These are phyloP conservation scores for Otocyon megalotis DNA, from an alignment of 2,113 vertebrate species.

Conservation along the genomic window DNA sequence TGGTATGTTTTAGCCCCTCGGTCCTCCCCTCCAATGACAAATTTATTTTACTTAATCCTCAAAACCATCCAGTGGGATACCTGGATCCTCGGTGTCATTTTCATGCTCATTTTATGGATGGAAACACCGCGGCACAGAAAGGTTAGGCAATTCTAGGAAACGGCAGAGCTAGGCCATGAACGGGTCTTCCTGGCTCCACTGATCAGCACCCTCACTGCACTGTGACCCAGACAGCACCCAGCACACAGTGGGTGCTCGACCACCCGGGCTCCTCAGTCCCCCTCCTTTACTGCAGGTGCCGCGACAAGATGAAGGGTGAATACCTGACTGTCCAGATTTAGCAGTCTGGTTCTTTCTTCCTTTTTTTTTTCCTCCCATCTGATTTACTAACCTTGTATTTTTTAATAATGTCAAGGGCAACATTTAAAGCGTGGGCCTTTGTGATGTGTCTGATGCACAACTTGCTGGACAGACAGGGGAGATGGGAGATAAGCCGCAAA, in stretches of 20 bases:
- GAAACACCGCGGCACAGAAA: background rate
- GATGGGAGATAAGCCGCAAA: slow-evolving; percentile 65
- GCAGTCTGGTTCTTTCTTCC: background rate
- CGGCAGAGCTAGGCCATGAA: background rate
- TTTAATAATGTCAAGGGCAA: slow-evolving; percentile 74
- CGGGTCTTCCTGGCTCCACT: background rate
- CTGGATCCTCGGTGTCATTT: too few relatives aligned
- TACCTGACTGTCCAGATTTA: background rate
- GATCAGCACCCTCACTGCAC: background rate
- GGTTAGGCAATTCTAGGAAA: background rate
- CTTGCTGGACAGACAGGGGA: slow-evolving; percentile 46
- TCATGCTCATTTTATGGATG: background rate
- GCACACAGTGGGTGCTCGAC: background rate
- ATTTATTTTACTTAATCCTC: slow-evolving; percentile 36
- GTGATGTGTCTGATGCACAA: background rate
- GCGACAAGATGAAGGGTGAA: background rate
- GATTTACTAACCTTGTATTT: slow-evolving; percentile 51
- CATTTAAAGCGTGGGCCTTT: background rate
- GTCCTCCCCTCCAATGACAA: background rate
- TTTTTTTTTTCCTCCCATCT: background rate
- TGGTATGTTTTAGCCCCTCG: background rate
- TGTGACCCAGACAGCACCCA: background rate
- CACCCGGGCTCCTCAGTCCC: background rate
- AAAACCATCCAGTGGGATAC: background rate
- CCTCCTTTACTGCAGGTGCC: background rate